Percentiles rank a stretch among this genome's conserved stretches.
Conservation (phyloP, 2,797 vertebrate species). For the Odontamblyopus lacepedii region DNA sequence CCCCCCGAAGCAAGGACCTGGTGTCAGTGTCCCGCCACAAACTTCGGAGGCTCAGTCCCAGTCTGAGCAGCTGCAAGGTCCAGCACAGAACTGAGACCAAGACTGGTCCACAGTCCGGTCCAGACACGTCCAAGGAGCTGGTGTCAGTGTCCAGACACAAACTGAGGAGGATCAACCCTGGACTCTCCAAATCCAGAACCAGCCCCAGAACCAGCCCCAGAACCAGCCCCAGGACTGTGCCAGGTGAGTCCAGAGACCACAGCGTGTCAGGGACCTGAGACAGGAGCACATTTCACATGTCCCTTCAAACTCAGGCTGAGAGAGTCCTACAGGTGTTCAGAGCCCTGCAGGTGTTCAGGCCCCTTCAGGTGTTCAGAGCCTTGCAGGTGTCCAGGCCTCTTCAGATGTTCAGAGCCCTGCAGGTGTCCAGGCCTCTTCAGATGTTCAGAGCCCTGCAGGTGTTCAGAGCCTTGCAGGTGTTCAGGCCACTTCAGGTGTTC, state of each 20-base stretch:
- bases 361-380: too few species aligned
- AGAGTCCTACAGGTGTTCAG: too few species aligned
- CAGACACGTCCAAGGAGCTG: neutral
- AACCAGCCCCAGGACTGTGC: neutral
- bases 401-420: too few species aligned
- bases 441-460: too few species aligned
- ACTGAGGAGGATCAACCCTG: neutral
- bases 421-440: too few species aligned
- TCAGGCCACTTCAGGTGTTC: too few species aligned
- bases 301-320: too few species aligned
- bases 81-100: neutral
- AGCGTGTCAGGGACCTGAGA: too few species aligned
- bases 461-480: too few species aligned
- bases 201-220: neutral
- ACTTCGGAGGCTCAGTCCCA: neutral
- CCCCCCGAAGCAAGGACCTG: neutral
- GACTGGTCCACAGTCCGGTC: neutral
- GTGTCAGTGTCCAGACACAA: slow-evolving; percentile 5
- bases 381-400: too few species aligned
- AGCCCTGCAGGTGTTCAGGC: too few species aligned
- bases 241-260: neutral
- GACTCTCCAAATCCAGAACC: neutral
- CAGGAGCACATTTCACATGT: too few species aligned
- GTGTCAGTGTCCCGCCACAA: slow-evolving; percentile 24
- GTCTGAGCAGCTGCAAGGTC: neutral